phyloP scores from a whole-genome alignment of 2,113 vertebrate species.

The Hippocampus abdominalis region DNA sequence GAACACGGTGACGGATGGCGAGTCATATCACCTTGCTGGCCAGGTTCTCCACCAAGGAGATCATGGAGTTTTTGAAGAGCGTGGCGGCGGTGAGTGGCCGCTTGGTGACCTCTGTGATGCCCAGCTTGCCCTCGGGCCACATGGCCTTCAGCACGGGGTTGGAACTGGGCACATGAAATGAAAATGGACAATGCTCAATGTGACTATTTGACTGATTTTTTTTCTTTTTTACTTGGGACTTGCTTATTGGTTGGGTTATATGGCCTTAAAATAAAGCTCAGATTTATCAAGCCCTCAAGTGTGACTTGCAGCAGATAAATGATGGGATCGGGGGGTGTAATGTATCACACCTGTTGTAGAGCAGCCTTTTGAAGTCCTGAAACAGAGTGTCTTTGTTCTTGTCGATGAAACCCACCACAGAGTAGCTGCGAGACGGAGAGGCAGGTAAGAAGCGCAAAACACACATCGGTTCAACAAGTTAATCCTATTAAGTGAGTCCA shows the following conservation, averaged over 20 bases:
- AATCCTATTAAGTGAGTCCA: constrained; percentile 1
- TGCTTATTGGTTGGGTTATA: background rate
- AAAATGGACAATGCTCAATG: background rate
- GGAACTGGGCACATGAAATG: constrained; percentile 67
- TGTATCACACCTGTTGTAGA: constrained; percentile 91
- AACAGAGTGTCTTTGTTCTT: constrained; percentile 99
- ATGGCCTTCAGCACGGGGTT: constrained; percentile 92
- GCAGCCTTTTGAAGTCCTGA: constrained; percentile 96
- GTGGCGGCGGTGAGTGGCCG: constrained; percentile 89
- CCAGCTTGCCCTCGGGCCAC: constrained; percentile 98
- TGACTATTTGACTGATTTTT: background rate
- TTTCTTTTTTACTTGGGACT: too few relatives aligned
- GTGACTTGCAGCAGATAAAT: background rate
- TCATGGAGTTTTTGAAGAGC: constrained; percentile 98
- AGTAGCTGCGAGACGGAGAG: constrained; percentile 77
- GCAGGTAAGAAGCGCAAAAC: background rate
- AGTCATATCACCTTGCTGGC: constrained; percentile 82
- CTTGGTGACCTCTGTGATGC: constrained; percentile 97
- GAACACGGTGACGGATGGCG: too few relatives aligned
- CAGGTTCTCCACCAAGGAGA: constrained; percentile 93
- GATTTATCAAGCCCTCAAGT: too few relatives aligned
- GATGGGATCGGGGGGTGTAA: too few relatives aligned
- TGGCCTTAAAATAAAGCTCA: too few relatives aligned
- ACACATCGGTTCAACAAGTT: background rate
- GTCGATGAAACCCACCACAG: constrained; percentile 92